A percentile compares a stretch with the other conserved stretches of the same genome.
phyloP scores from a whole-genome alignment of 2,797 vertebrate species.

The Phoeniculus purpureus region DNA sequence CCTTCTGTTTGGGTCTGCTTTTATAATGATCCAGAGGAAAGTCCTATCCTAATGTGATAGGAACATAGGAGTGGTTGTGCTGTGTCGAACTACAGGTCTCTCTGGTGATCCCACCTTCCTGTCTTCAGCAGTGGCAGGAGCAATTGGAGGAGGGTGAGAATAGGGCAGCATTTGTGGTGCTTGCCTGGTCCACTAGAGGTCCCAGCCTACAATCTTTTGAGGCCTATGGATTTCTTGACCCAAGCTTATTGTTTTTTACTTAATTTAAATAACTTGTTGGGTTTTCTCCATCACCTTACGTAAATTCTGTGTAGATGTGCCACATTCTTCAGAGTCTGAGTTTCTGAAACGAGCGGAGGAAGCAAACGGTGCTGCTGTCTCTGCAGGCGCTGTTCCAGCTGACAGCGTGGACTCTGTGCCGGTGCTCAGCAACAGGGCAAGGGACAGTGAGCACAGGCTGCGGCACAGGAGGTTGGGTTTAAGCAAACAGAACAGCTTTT shows the following conservation, averaged over 20 bases:
- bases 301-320: background rate
- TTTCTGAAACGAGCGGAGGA: background rate
- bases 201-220: background rate
- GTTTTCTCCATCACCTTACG: background rate
- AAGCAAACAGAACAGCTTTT: too few relatives aligned
- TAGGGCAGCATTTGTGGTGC: background rate
- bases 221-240: background rate
- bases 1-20: background rate
- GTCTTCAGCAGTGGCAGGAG: background rate
- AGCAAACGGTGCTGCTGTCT: background rate
- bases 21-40: background rate
- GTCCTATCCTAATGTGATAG: background rate
- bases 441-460: too few relatives aligned
- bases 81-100: background rate
- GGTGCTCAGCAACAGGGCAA: too few relatives aligned
- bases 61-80: background rate
- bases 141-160: background rate
- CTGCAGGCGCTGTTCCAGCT: background rate
- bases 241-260: background rate
- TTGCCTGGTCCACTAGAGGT: background rate
- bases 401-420: too few relatives aligned
- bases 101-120: accelerated
- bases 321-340: background rate
- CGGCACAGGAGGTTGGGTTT: too few relatives aligned
- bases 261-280: background rate